A percentile compares a stretch with the other conserved stretches of the same genome.
Conservation (phyloP, 2,888 invertebrate genomes). For the Athrips mouffetella region DNA sequence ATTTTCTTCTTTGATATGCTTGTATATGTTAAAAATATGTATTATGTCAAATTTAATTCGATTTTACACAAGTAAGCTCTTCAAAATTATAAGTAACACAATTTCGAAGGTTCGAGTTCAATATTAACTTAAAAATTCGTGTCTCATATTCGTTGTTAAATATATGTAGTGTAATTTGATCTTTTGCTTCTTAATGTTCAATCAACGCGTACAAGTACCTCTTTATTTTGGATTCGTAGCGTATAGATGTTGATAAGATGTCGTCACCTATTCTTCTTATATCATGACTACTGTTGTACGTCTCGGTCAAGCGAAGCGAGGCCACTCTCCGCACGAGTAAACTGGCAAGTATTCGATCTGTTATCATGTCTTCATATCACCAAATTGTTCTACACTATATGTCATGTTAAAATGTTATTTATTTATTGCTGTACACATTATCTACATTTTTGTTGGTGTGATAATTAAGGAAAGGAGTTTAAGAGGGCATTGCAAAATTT, state of each 20-base stretch:
- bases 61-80: background rate
- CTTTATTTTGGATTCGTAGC: background rate
- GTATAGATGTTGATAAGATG: background rate
- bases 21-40: conserved; percentile 7
- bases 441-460: conserved; percentile 35
- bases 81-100: background rate
- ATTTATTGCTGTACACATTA: conserved; percentile 28
- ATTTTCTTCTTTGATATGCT: conserved; percentile 24
- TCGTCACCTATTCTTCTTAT: background rate
- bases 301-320: no score
- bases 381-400: conserved; percentile 21
- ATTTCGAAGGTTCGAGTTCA: background rate
- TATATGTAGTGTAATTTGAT: conserved; percentile 14
- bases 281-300: background rate
- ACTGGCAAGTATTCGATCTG: conserved; percentile 21
- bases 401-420: conserved; percentile 31
- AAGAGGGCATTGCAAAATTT: conserved; percentile 2
- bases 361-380: conserved; percentile 30
- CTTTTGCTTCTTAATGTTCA: conserved; percentile 6
- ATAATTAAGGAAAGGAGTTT: conserved; percentile 35
- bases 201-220: background rate
- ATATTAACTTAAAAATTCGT: background rate
- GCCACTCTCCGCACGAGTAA: background rate
- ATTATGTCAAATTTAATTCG: conserved; percentile 20
- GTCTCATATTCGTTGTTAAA: background rate